Base-by-base conservation (phyloP, 2,888 invertebrate species). In the Troglohyphantes excavatus region DNA sequence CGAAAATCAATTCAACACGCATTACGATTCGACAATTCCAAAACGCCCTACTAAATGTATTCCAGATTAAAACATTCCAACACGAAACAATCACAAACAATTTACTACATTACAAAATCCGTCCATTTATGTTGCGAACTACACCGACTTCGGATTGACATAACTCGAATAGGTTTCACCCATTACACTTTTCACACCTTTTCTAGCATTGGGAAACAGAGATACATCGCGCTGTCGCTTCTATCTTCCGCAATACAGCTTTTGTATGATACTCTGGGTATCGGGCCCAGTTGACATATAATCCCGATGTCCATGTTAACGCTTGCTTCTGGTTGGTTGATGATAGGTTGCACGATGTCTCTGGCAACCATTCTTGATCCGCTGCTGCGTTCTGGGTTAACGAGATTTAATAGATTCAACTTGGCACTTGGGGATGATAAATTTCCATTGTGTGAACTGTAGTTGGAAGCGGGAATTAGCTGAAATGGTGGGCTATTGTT, bases 251-350 rank as follows among this genome's bases (percentile, higher is more conserved):
- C 29, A 67, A 7, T 27, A 26, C 19, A 29, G 67, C 29, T 67
- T 67, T 67, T 67, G 29, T 67, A n/a, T 26, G 67, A 29, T 27
- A 27, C 29, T 17, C n/a, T n/a, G n/a, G 29, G 13, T 67, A 29
- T 67, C 2, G 5, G 29, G 29, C 19, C 13, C 67, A 7, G n/a
- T 67, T 67, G 67, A 29, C 29, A 67, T 29, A n/a, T n/a, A n/a
- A n/a, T n/a, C n/a, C n/a, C n/a, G n/a, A n/a, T 67, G 67, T 67
- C 67, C 27, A 26, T 7, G 19, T 17, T 67, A 33, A 67, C 29
- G 19, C 29, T 67, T 67, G 67, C 67, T 21, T 27, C 27, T 65
- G 17, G 27, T 17, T 65, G 27, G 27, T 27, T 9, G 26, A 65
- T 65, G 26, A 27, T 65, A 65, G 17, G 65, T 27, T 65, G 11